phyloP scores from a whole-genome alignment of 2,888 invertebrate species.

The Macroteleia sp. region DNA sequence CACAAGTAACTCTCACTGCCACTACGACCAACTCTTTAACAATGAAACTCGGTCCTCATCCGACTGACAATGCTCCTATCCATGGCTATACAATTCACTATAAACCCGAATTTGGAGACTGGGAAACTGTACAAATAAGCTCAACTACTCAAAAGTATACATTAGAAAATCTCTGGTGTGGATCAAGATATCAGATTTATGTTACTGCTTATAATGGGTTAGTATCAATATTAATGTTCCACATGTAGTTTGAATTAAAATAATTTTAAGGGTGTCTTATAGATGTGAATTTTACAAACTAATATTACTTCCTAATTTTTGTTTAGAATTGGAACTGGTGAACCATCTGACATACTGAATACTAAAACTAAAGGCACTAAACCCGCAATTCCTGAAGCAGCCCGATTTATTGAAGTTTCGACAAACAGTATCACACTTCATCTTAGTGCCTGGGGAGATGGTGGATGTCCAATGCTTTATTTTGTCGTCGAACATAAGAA shows the following conservation, averaged over 20 bases:
- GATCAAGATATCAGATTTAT: conserved; percentile 96
- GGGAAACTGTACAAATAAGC: conserved; percentile 93
- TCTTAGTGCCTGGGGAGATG: conserved; percentile 96
- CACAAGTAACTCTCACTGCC: conserved; percentile 89
- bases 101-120: conserved; percentile 97
- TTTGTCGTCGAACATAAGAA: conserved; percentile 97
- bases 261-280: too few species aligned
- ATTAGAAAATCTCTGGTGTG: conserved; percentile 94
- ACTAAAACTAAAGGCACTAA: conserved; percentile 96
- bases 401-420: conserved; percentile 95
- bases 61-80: conserved; percentile 93
- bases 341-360: conserved; percentile 94
- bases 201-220: conserved; percentile 96
- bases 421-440: conserved; percentile 97
- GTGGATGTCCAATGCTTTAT: conserved; percentile 97
- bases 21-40: conserved; percentile 91
- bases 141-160: conserved; percentile 92
- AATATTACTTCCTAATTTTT: too few species aligned
- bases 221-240: too few species aligned
- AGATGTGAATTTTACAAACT: too few species aligned
- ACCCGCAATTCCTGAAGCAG: conserved; percentile 95
- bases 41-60: conserved; percentile 89
- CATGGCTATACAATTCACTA: conserved; percentile 96
- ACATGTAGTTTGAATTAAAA: too few species aligned
- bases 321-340: conserved; percentile 97